A percentile compares a stretch with the other conserved stretches of the same genome.
Evolutionary conservation across 2,113 vertebrate species (phyloP).

Genomic region (Myrmophylax atrothorax): DNA sequence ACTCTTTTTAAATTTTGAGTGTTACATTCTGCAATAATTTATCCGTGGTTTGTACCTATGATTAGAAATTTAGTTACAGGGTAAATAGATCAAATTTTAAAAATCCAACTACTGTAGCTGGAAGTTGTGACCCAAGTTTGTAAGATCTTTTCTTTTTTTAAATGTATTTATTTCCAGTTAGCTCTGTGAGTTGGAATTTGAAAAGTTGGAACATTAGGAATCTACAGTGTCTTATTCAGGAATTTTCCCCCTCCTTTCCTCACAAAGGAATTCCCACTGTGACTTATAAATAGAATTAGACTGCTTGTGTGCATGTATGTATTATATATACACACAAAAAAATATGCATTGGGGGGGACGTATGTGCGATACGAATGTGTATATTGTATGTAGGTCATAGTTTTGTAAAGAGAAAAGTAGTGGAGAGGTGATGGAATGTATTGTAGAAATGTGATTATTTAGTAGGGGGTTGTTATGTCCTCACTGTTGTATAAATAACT

Average conservation of each 20-base stretch:
- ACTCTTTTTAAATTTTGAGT: slow-evolving; percentile 68
- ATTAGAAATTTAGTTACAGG: slow-evolving; percentile 82
- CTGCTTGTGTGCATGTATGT: slow-evolving; percentile 79
- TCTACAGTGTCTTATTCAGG: slow-evolving; percentile 81
- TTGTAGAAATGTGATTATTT: slow-evolving; percentile 76
- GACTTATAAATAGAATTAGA: slow-evolving; percentile 81
- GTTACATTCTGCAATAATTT: slow-evolving; percentile 77
- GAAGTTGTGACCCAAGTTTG: slow-evolving; percentile 76
- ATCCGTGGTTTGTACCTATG: slow-evolving; percentile 79
- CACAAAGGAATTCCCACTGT: slow-evolving; percentile 84
- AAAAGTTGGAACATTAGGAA: slow-evolving; percentile 75
- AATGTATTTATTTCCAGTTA: slow-evolving; percentile 78
- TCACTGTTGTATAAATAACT: slow-evolving; percentile 72
- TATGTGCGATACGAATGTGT: slow-evolving; percentile 77
- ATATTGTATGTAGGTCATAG: slow-evolving; percentile 72
- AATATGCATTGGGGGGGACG: slow-evolving; percentile 76
- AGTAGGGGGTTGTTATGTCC: slow-evolving; percentile 72
- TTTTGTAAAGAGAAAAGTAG: slow-evolving; percentile 74
- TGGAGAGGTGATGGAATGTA: slow-evolving; percentile 73
- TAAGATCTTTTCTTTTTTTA: slow-evolving; percentile 63
- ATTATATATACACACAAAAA: slow-evolving; percentile 80
- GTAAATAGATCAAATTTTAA: slow-evolving; percentile 74
- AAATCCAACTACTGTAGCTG: slow-evolving; percentile 78
- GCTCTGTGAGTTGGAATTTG: slow-evolving; percentile 77
- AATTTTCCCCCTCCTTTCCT: slow-evolving; percentile 75